Base-by-base conservation (phyloP, 2,888 invertebrate species). In the Drosophila tanythrix region DNA sequence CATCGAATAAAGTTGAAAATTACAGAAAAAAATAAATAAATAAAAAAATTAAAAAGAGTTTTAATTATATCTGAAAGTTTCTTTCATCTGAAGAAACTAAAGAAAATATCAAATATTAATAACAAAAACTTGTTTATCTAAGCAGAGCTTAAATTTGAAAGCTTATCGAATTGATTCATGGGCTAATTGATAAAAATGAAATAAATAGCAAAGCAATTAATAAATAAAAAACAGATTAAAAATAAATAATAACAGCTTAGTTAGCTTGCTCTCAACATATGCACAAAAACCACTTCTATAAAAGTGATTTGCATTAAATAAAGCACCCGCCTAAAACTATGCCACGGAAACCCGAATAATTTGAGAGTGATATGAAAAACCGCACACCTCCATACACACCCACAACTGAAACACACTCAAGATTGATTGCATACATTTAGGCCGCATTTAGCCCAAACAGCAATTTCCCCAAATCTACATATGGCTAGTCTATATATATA, bases 1-100 rank as follows among this genome's bases (percentile, higher is more conserved):
- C 46, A 74, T 63, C 36, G 58, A 85, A 80, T 82, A 85, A 85
- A 62, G 31, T 40, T 61, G n/a, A 56, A 64, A 51, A 15, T 50
- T n/a, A 25, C 18, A 27, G 21, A 15, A 29, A 13, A 25, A 15
- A 21, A 38, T 13, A 15, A 11, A 18, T n/a, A 38, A 13, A 35
- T 10, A 25, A 21, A 35, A 7, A 7, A 10, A 1, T n/a, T 5
- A 15, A 3, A 21, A 21, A 13, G 13, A 21, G 2, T 15, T 46
- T 46, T 21, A 1, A 3, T 46, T 46, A 1, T 21, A 7, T 6
- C 13, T 3, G 6, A 21, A 43, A 43, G 13, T 6, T 46, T 13
- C 3, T 21, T 43, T 21, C 21, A 21, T 21, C 13, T 21, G 1
- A 21, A 21, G 13, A 13, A 21, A 46, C 21, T 21, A 15, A 7